Evolutionary conservation across 2,113 vertebrate genomes (phyloP).

Genomic region (Neofelis nebulosa): DNA sequence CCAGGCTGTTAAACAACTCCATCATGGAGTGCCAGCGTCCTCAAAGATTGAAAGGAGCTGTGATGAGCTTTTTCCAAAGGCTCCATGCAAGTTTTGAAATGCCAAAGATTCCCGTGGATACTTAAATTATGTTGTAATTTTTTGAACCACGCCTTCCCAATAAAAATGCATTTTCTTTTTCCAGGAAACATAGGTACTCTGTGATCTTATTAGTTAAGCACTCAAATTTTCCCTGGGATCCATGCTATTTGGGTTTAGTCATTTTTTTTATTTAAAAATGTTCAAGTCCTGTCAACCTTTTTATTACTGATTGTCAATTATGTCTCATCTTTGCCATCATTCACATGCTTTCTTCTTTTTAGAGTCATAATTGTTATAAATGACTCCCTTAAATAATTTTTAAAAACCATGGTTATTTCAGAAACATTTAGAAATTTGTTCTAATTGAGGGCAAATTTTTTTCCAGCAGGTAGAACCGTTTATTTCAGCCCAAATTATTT

Average conservation of each 20-base stretch:
- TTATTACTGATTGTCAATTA: slow-evolving; percentile 19
- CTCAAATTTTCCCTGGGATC: slow-evolving; percentile 16
- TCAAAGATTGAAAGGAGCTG: slow-evolving; percentile 64
- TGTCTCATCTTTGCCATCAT: slow-evolving; percentile 30
- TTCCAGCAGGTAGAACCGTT: background rate
- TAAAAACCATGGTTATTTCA: slow-evolving; percentile 1
- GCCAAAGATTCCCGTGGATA: slow-evolving; percentile 51
- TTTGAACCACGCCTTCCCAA: slow-evolving; percentile 50
- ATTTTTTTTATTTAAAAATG: slow-evolving; percentile 43
- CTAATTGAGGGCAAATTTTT: background rate
- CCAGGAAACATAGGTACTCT: slow-evolving; percentile 37
- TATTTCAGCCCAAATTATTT: slow-evolving; percentile 32
- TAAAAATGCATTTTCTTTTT: slow-evolving; percentile 65
- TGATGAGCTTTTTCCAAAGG: slow-evolving; percentile 73
- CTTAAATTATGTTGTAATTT: slow-evolving; percentile 55
- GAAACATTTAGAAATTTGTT: slow-evolving; percentile 52
- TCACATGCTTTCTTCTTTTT: slow-evolving; percentile 17
- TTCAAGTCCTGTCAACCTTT: slow-evolving; percentile 49
- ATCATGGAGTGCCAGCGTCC: slow-evolving; percentile 64
- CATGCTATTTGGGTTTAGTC: slow-evolving; percentile 30
- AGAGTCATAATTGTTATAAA: slow-evolving; percentile 48
- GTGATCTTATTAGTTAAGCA: slow-evolving; percentile 45
- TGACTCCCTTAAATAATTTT: background rate
- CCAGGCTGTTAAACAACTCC: slow-evolving; percentile 75
- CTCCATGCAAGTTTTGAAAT: slow-evolving; percentile 67